These are phyloP conservation scores for Fragum whitleyi DNA, from an alignment of 2,888 invertebrate species.

Conservation along the genomic window DNA sequence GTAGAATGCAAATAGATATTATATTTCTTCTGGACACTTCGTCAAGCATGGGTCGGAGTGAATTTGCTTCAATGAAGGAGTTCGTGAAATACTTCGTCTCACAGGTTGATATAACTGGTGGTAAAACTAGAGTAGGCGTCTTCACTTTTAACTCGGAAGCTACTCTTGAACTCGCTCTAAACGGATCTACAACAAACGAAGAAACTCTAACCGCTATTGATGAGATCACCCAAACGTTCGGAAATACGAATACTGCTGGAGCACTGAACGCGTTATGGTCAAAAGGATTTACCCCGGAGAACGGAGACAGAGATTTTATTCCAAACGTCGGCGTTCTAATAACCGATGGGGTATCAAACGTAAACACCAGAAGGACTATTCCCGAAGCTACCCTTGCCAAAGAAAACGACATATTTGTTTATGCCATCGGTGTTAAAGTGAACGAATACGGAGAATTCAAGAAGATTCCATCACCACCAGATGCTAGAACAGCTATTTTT, in stretches of 20 bases:
- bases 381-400: constrained; percentile 61
- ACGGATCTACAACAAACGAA: constrained; percentile 39
- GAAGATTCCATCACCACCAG: constrained; percentile 48
- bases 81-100: constrained; percentile 54
- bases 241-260: constrained; percentile 69
- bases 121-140: constrained; percentile 41
- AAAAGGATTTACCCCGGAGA: constrained; percentile 42
- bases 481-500: constrained; percentile 36
- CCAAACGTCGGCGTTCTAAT: constrained; percentile 73
- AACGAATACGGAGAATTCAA: constrained; percentile 46
- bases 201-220: constrained; percentile 73
- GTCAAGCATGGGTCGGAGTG: constrained; percentile 48
- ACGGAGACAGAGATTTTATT: constrained; percentile 63
- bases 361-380: constrained; percentile 52
- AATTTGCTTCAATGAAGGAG: constrained; percentile 53
- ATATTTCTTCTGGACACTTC: constrained; percentile 65
- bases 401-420: constrained; percentile 62
- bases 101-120: constrained; percentile 46
- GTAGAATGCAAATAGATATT: constrained; percentile 49
- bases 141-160: constrained; percentile 48
- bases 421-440: constrained; percentile 68
- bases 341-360: constrained; percentile 70
- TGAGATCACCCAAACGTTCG: constrained; percentile 68
- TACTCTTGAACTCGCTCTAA: constrained; percentile 40
- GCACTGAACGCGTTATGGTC: constrained; percentile 56